These are phyloP conservation scores for Agrochola lota DNA, from an alignment of 2,888 invertebrate genomes.

Conservation along the genomic window DNA sequence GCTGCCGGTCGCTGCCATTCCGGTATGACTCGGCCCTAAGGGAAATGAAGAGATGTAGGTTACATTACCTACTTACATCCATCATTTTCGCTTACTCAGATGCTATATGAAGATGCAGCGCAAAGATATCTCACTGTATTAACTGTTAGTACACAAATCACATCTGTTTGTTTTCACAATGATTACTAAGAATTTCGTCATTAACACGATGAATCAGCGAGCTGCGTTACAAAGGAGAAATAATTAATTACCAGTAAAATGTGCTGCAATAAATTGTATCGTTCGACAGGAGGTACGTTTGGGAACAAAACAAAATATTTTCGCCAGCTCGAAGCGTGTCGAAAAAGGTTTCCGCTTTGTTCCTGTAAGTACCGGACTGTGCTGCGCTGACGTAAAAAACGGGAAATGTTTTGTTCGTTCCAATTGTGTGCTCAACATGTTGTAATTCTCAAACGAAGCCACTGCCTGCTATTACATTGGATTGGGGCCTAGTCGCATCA, in stretches of 20 bases:
- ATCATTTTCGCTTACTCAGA: not conserved
- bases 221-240: conserved; percentile 33
- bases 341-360: conserved; percentile 38
- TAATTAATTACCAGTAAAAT: conserved; percentile 31
- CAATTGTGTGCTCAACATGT: conserved; percentile 6
- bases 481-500: no score
- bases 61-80: not conserved
- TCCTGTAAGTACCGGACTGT: conserved; percentile 16
- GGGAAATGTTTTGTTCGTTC: conserved; percentile 20
- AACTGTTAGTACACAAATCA: conserved; percentile 18
- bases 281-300: conserved; percentile 23
- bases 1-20: no score
- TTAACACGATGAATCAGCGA: conserved; percentile 25
- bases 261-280: conserved; percentile 25
- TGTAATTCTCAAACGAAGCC: conserved; percentile 9
- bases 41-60: not conserved
- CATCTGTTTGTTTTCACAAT: conserved; percentile 33
- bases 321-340: conserved; percentile 45
- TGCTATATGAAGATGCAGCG: conserved; percentile 10
- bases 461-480: not conserved
- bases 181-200: conserved; percentile 44
- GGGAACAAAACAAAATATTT: conserved; percentile 45
- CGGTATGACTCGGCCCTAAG: no score
- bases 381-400: conserved; percentile 10
- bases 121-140: conserved; percentile 36